Conservation (phyloP, 2,113 vertebrate species). For the Pipra filicauda region DNA sequence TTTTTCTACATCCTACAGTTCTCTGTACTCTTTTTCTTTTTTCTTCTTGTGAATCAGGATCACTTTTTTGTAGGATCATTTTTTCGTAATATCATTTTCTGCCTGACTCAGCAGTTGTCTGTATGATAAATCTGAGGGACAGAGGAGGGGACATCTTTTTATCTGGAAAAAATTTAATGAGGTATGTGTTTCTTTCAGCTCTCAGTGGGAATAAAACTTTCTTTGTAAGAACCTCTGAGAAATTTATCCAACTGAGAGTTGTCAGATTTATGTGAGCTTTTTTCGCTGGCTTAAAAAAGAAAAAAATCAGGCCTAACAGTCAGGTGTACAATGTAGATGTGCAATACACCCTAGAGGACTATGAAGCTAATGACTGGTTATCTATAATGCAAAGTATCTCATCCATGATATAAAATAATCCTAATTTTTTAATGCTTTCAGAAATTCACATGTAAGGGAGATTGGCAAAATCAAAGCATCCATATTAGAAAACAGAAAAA, state of each 20-base stretch:
- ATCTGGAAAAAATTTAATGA: conserved; percentile 28
- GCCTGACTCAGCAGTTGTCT: neutral
- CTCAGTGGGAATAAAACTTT: conserved; percentile 9
- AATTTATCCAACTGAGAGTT: conserved; percentile 14
- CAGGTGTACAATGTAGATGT: neutral
- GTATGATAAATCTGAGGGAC: neutral
- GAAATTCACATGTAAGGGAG: neutral
- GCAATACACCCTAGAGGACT: neutral
- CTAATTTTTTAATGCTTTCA: neutral
- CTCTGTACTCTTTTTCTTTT: neutral
- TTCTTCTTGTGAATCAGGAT: neutral
- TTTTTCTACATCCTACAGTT: neutral
- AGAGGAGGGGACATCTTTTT: neutral
- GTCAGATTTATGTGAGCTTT: neutral
- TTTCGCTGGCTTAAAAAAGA: neutral
- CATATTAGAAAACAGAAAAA: neutral
- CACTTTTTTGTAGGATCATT: neutral
- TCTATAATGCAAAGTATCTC: neutral
- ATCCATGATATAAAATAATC: neutral
- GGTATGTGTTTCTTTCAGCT: neutral
- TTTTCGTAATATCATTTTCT: neutral
- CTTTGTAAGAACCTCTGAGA: conserved; percentile 4
- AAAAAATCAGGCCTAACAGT: neutral
- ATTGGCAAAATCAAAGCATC: neutral
- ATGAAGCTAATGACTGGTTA: neutral